Base-by-base conservation (phyloP, 2,113 vertebrate genomes). In the Grallaria varia region DNA sequence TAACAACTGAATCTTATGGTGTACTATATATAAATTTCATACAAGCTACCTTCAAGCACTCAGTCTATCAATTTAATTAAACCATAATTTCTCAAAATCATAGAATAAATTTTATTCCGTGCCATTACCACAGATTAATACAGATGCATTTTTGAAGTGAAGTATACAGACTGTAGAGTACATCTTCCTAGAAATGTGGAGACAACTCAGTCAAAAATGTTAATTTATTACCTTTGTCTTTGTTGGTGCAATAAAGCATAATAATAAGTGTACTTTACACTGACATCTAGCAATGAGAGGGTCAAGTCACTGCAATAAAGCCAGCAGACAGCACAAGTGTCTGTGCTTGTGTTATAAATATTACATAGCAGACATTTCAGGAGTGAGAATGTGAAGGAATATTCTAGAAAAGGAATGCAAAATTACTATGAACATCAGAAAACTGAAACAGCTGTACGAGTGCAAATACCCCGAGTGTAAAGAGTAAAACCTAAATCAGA, bases 11-110 rank as follows among this genome's bases (percentile, higher is more conserved):
- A 90, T 76, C 40, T 86, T 67, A 76, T 7, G 33, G 17, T 39
- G 31, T 73, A 93, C 45, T 67, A 12, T 55, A 64, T 58, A 87
- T 44, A 77, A 81, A 91, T 90, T 84, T 89, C 73, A 85, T 59
- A 76, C 68, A 93, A 85, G 53, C 39, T 91, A 95, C 77, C 84
- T 92, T 86, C 82, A 90, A 92, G 83, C 67, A 69, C 78, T 81
- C 84, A 91, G 87, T 84, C 92, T 62, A 87, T 95, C 87, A 93
- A 91, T 39, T 87, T 90, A 97, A 95, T 97, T 92, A 90, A 95
- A 91, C 69, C 24, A 87, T 84, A 85, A 76, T 74, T 94, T 94
- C 74, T 95, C 72, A 89, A 80, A 89, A 74, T 56, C 22, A 76
- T 40, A 60, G 56, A 87, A 95, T 76, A 95, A 89, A 89, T 93